Conservation (phyloP, 1,140 invertebrate genomes). For the Sinella curviseta region DNA sequence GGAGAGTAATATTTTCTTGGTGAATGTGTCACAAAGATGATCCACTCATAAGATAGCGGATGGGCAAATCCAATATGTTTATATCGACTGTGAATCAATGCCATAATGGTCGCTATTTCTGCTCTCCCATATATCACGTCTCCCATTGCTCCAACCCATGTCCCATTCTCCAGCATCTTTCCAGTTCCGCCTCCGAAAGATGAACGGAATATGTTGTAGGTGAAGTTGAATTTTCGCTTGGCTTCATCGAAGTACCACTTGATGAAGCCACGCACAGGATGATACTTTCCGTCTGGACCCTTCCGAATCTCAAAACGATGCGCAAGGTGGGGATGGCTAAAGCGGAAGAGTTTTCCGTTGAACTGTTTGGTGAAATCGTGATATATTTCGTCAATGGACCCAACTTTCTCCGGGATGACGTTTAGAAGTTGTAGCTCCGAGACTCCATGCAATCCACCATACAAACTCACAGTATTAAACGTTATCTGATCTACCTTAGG, state of each 20-base stretch:
- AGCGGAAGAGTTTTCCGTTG: background rate
- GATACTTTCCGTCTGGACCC: background rate
- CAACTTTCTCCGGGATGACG: background rate
- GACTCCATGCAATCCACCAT: background rate
- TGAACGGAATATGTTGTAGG: background rate
- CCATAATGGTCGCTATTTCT: background rate
- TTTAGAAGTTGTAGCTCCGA: background rate
- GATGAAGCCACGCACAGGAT: background rate
- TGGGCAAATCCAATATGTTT: background rate
- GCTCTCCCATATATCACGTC: background rate
- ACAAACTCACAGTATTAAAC: background rate
- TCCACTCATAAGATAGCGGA: background rate
- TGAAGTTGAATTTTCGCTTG: slow-evolving; percentile 16
- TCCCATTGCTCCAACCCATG: slow-evolving; percentile 10
- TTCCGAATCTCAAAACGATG: background rate
- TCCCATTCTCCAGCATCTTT: background rate
- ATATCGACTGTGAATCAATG: background rate
- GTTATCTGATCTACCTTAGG: background rate
- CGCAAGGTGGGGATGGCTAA: background rate
- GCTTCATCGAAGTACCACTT: slow-evolving; percentile 9
- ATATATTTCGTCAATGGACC: background rate
- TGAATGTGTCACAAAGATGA: background rate
- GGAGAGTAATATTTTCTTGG: background rate
- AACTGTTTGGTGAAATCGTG: background rate
- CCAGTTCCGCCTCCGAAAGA: slow-evolving; percentile 16